phyloP scores from a whole-genome alignment of 2,113 vertebrate genomes.

The Marcusenius ussheri region DNA sequence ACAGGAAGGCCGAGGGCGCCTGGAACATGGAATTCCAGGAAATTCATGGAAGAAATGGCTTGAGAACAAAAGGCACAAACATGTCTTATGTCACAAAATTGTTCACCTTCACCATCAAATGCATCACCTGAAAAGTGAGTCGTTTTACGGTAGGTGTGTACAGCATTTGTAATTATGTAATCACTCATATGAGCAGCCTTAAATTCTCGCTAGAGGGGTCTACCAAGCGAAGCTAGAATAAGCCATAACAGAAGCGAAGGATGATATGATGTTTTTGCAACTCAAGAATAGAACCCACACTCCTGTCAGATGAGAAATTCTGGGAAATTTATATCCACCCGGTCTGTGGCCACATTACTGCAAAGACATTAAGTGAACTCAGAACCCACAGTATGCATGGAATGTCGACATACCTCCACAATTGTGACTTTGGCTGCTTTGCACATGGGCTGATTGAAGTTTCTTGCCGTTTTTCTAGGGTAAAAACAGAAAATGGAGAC shows the following conservation, averaged over 20 bases:
- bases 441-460: slow-evolving; percentile 98
- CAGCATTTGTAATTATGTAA: not conserved
- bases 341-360: not conserved
- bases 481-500: not conserved
- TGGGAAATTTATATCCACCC: not conserved
- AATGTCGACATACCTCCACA: slow-evolving; percentile 73
- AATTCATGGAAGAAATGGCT: not conserved
- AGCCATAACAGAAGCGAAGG: not conserved
- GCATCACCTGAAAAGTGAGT: not conserved
- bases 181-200: not conserved
- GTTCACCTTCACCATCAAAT: not conserved
- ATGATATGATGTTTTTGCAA: not conserved
- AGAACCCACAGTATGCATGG: not conserved
- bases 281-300: not conserved
- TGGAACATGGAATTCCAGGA: not conserved
- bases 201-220: not conserved
- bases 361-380: not conserved
- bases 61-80: not conserved
- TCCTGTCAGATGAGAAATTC: not conserved
- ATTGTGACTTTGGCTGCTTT: slow-evolving; percentile 88
- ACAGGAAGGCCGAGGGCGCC: not conserved
- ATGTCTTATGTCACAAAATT: not conserved
- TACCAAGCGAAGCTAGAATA: not conserved
- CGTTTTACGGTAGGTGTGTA: not conserved
- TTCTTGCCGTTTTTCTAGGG: slow-evolving; percentile 85